phyloP scores from a whole-genome alignment of 1,140 invertebrate genomes.

The Pachypsylla venusta region DNA sequence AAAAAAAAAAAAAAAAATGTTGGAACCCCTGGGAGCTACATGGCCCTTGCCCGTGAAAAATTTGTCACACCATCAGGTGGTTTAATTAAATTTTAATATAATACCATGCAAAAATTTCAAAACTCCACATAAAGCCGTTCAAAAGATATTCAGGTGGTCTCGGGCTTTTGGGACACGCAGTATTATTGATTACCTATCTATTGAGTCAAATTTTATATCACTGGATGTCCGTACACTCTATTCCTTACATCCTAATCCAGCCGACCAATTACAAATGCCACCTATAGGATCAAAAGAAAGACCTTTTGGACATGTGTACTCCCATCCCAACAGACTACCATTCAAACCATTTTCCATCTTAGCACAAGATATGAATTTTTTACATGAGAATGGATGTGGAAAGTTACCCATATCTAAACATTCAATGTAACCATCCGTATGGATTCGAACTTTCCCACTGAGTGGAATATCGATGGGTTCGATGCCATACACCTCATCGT shows the following conservation, averaged over 20 bases:
- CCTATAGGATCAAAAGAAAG: constrained; percentile 74
- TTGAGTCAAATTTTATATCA: too few species aligned
- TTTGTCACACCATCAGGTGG: too few species aligned
- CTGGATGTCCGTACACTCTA: constrained; percentile 15
- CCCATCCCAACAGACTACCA: constrained; percentile 58
- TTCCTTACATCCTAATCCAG: constrained; percentile 51
- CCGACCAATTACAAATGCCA: constrained; percentile 77
- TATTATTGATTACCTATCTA: too few species aligned
- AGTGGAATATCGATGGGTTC: constrained; percentile 31
- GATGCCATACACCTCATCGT: constrained; percentile 29
- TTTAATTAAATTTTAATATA: too few species aligned
- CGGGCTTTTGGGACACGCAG: too few species aligned
- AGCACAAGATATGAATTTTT: constrained; percentile 76
- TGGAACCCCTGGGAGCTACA: too few species aligned
- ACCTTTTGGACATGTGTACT: constrained; percentile 69
- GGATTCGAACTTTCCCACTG: constrained; percentile 39
- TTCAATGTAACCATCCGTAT: constrained; percentile 46
- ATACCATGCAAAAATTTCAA: too few species aligned
- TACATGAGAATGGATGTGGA: constrained; percentile 70
- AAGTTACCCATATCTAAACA: constrained; percentile 78
- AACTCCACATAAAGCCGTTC: too few species aligned
- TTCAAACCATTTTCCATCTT: constrained; percentile 45
- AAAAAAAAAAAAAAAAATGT: too few species aligned
- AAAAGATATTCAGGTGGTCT: too few species aligned
- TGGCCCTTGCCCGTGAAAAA: too few species aligned